A percentile compares a stretch with the other conserved stretches of the same genome.
phyloP scores from a whole-genome alignment of 2,113 vertebrate species.

The Petrocephalus microphthalmus region DNA sequence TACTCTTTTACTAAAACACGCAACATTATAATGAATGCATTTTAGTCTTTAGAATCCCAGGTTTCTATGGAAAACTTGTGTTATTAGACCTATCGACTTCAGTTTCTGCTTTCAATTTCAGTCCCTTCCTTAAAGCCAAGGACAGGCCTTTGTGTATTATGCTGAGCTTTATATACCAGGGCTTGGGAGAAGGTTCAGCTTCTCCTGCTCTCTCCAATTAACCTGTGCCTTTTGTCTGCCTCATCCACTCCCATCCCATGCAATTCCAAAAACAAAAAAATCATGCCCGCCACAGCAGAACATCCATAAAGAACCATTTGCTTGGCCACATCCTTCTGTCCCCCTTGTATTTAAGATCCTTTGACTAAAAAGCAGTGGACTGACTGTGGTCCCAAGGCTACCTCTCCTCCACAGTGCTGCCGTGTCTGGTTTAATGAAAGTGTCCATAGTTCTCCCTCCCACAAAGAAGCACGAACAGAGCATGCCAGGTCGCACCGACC shows the following conservation, averaged over 20 bases:
- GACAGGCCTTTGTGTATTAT: constrained; percentile 29
- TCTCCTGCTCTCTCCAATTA: constrained; percentile 18
- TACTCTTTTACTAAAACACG: constrained; percentile 9
- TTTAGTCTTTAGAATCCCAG: constrained; percentile 13
- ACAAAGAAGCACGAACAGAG: neutral
- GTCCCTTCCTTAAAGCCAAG: constrained; percentile 44
- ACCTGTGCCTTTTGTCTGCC: constrained; percentile 16
- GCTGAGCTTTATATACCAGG: neutral
- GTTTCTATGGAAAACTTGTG: constrained; percentile 20
- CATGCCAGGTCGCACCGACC: neutral
- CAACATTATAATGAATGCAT: constrained; percentile 10
- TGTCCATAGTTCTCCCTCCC: neutral
- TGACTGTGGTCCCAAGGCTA: neutral
- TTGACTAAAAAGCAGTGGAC: constrained; percentile 3
- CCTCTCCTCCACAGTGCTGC: neutral
- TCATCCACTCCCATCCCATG: neutral
- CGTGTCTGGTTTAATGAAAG: neutral
- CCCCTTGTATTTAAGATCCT: constrained; percentile 1
- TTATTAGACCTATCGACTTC: constrained; percentile 30
- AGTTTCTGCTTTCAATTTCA: constrained; percentile 38
- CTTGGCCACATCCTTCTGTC: neutral
- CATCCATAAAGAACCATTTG: neutral
- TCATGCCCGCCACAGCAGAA: neutral
- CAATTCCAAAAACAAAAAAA: constrained; percentile 35
- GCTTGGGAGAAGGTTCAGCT: constrained; percentile 12